phyloP scores from a whole-genome alignment of 2,797 vertebrate genomes.

The Sus cebifrons region DNA sequence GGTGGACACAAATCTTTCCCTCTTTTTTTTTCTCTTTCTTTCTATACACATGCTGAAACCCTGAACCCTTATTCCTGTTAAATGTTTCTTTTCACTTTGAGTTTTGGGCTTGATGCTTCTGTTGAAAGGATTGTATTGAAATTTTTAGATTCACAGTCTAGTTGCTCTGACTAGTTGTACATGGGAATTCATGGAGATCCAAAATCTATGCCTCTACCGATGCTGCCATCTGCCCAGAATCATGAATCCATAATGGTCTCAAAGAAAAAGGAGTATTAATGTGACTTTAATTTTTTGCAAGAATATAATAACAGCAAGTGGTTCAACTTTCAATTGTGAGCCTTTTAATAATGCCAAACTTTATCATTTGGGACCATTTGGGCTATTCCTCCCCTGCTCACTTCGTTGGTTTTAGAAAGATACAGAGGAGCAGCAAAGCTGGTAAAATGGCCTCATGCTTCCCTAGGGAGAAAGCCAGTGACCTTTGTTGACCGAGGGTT shows the following conservation, averaged over 20 bases:
- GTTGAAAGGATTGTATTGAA: background rate
- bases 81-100: background rate
- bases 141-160: background rate
- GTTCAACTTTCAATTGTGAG: background rate
- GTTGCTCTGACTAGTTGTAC: background rate
- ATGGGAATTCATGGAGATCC: background rate
- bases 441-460: background rate
- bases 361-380: background rate
- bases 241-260: background rate
- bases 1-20: background rate
- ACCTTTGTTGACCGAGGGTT: background rate
- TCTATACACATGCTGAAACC: conserved; percentile 26
- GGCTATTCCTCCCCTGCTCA: no score
- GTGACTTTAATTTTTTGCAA: background rate
- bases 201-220: background rate
- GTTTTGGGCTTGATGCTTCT: background rate
- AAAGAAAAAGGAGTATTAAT: background rate
- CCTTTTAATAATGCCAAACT: conserved; percentile 7
- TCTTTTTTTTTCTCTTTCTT: background rate
- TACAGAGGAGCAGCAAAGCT: background rate
- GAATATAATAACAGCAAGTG: background rate
- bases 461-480: background rate
- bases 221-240: background rate
- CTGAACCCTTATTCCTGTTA: background rate
- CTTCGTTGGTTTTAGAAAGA: background rate